Evolutionary conservation across 1,140 invertebrate species (phyloP).

Genomic region (Panagrolaimus sp.): DNA sequence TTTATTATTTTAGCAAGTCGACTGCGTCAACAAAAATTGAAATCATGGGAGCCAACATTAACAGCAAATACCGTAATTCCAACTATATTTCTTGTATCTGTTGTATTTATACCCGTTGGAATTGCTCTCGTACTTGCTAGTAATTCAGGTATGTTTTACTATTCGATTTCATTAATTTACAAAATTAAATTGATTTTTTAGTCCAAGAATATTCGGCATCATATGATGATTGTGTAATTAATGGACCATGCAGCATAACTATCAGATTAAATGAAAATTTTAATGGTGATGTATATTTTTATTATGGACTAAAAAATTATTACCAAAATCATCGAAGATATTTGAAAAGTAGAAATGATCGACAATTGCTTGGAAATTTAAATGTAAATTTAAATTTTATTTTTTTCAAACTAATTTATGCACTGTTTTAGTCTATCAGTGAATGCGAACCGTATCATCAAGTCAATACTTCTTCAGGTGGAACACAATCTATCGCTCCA

Average conservation of each 20-base stretch:
- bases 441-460: conserved; percentile 39
- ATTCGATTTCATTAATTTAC: conserved; percentile 23
- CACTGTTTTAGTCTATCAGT: conserved; percentile 11
- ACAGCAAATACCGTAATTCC: conserved; percentile 92
- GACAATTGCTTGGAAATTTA: conserved; percentile 75
- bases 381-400: conserved; percentile 2
- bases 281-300: conserved; percentile 84
- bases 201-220: conserved; percentile 25
- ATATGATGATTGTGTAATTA: conserved; percentile 50
- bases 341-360: conserved; percentile 93
- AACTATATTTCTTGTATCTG: conserved; percentile 90
- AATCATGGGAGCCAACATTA: conserved; percentile 89
- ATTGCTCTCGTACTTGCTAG: conserved; percentile 84
- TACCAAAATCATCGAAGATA: conserved; percentile 98
- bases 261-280: conserved; percentile 75
- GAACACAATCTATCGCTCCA: conserved; percentile 68
- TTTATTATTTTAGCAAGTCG: conserved; percentile 72
- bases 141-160: conserved; percentile 63
- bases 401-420: neutral
- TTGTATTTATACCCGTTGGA: conserved; percentile 92
- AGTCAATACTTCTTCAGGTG: conserved; percentile 61
- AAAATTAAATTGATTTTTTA: conserved; percentile 25
- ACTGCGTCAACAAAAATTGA: conserved; percentile 93
- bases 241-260: conserved; percentile 72
- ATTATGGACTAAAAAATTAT: conserved; percentile 93